A percentile compares a stretch with the other conserved stretches of the same genome.
Conservation (phyloP, 2,888 invertebrate species). For the Idaea aversata region DNA sequence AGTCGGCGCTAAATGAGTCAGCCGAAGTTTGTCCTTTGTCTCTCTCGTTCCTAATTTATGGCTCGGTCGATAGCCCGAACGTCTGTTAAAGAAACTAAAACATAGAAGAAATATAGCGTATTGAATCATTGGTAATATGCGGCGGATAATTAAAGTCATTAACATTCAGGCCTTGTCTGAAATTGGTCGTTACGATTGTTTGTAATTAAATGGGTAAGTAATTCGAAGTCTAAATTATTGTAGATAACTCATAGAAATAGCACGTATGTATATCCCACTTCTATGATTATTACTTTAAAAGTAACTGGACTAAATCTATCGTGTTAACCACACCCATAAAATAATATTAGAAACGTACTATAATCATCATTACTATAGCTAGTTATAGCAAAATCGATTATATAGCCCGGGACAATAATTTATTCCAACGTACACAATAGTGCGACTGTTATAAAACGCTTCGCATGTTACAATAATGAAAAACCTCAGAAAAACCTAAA, state of each 20-base stretch:
- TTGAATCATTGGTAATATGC: conserved; percentile 11
- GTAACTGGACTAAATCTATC: neutral
- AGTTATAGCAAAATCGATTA: conserved; percentile 21
- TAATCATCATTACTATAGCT: neutral
- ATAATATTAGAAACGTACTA: neutral
- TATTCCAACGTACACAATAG: conserved; percentile 35
- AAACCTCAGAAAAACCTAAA: conserved; percentile 35
- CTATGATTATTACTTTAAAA: too few species aligned
- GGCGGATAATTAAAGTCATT: conserved; percentile 11
- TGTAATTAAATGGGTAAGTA: neutral
- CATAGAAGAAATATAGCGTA: conserved; percentile 14
- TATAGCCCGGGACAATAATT: conserved; percentile 20
- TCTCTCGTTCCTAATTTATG: conserved; percentile 25
- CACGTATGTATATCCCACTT: too few species aligned
- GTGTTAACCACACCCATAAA: neutral
- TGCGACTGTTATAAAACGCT: conserved; percentile 30
- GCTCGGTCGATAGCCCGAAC: conserved; percentile 22
- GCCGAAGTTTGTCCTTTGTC: conserved; percentile 14
- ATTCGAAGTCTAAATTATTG: neutral
- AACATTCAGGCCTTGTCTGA: conserved; percentile 7
- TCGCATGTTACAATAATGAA: conserved; percentile 32
- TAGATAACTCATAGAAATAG: too few species aligned
- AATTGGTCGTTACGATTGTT: neutral
- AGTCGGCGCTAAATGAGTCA: conserved; percentile 21
- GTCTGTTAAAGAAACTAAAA: conserved; percentile 14